These are phyloP conservation scores for Clavelina lepadiformis DNA, from an alignment of 23 tunicate species.

Conservation along the genomic window DNA sequence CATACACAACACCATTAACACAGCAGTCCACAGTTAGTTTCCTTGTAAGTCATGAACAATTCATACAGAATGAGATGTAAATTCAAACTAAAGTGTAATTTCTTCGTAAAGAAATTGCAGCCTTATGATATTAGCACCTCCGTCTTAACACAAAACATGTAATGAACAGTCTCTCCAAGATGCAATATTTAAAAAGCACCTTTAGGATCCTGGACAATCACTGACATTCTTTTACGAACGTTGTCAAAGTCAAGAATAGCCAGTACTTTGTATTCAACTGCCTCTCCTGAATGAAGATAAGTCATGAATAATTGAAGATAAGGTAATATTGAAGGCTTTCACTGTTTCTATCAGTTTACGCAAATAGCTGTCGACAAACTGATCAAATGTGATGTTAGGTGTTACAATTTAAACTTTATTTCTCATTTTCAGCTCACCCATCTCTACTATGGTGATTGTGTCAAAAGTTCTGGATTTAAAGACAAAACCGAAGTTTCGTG, in stretches of 20 bases:
- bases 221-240: conserved; percentile 95
- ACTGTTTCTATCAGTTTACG: background rate
- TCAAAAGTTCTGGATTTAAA: conserved; percentile 64
- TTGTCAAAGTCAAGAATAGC: conserved; percentile 97
- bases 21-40: too few relatives aligned
- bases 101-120: too few relatives aligned
- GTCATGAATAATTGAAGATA: background rate
- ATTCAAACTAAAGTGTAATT: too few relatives aligned
- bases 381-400: background rate
- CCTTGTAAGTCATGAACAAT: too few relatives aligned
- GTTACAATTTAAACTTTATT: background rate
- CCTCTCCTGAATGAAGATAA: conserved; percentile 63
- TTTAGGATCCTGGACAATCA: conserved; percentile 65
- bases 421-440: too few relatives aligned
- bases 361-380: background rate
- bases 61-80: too few relatives aligned
- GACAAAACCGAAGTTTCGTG: conserved; percentile 95
- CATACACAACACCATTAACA: too few relatives aligned
- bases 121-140: too few relatives aligned
- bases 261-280: conserved; percentile 59
- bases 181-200: too few relatives aligned
- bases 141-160: too few relatives aligned
- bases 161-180: too few relatives aligned
- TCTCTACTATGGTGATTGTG: conserved; percentile 78
- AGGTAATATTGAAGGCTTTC: background rate